Base-by-base conservation (phyloP, 2,888 invertebrate species). In the Drosophila tripunctata region DNA sequence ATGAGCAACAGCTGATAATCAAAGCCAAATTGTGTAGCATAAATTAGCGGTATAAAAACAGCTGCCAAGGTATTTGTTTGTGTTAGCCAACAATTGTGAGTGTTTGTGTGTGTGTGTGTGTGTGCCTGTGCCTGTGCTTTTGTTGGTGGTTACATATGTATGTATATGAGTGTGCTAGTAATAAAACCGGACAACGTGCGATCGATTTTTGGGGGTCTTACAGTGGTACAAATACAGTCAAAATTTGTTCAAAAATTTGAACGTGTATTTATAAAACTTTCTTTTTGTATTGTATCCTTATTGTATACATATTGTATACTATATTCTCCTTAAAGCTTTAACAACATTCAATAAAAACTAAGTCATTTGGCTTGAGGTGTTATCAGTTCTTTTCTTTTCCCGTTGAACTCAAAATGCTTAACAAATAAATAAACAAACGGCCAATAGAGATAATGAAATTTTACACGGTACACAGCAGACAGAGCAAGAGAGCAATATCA, bases 381-480 rank as follows among this genome's bases (percentile, higher is more conserved):
- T 35, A 24, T 33, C n/a, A 12, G n/a, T 19, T 33, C n/a, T n/a
- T 10, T 27, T 2, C 6, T 2, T 6, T 14, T 12, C 12, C 19
- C 17, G 4, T 24, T 24, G 21, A 48, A 33, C 44, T 44, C 22
- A 67, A 70, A 67, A 63, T 54, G 58, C 54, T 63, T 75, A 62
- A 66, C 78, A 67, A 81, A 78, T 71, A 81, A 84, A 81, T 71
- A 84, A 84, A 78, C 84, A 78, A 78, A 75, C 84, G 71, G 58
- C 62, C 69, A 78, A 75, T 78, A 51, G 73, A 83, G 80, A 83
- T 81, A 81, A 81, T 83, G 81, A 81, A 80, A 71, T 84, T 77
- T 80, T 41, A 65, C 43, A 41, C 19, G 66, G 54, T 31, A 27
- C 31, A 38, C 21, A 30, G 14, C 43, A 54, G 55, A 40, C 36